A percentile compares a stretch with the other conserved stretches of the same genome.
Evolutionary conservation across 1,140 invertebrate genomes (phyloP).

Genomic region (Drosophila punjabiensis): DNA sequence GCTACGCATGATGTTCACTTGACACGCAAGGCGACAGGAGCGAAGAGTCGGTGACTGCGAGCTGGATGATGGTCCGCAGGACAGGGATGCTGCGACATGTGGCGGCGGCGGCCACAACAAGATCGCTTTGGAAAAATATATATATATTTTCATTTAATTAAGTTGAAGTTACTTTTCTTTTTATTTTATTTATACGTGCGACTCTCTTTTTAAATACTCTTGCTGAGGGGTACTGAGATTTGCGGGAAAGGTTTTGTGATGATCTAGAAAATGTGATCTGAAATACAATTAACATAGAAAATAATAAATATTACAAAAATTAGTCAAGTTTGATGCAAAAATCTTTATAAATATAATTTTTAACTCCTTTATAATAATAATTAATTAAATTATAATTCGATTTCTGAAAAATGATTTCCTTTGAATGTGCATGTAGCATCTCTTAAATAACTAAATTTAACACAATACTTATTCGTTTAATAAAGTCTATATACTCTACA

Average conservation of each 20-base stretch:
- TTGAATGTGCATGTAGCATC: too few relatives aligned
- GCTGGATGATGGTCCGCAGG: constrained; percentile 5
- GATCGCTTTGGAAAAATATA: constrained; percentile 65
- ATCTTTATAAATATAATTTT: not conserved
- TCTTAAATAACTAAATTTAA: not conserved
- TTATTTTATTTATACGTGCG: constrained; percentile 27
- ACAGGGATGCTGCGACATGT: constrained; percentile 27
- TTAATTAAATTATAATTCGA: not conserved
- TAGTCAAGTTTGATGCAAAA: not conserved
- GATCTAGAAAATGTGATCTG: not conserved
- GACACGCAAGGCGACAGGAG: constrained; percentile 76
- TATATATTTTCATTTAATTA: constrained; percentile 79
- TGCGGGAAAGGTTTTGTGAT: not conserved
- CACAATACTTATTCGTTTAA: too few relatives aligned
- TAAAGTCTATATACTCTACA: not conserved
- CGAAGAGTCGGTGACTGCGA: constrained; percentile 16
- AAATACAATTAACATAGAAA: not conserved
- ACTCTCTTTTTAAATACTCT: constrained; percentile 22
- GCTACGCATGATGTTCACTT: constrained; percentile 84
- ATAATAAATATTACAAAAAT: not conserved
- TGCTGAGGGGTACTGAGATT: not conserved
- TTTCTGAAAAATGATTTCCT: too few relatives aligned
- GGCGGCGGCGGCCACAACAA: constrained; percentile 43
- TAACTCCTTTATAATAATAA: not conserved
- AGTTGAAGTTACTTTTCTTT: constrained; percentile 64